These are phyloP conservation scores for Lithophane leautieri DNA, from an alignment of 2,888 invertebrate species.

Conservation along the genomic window DNA sequence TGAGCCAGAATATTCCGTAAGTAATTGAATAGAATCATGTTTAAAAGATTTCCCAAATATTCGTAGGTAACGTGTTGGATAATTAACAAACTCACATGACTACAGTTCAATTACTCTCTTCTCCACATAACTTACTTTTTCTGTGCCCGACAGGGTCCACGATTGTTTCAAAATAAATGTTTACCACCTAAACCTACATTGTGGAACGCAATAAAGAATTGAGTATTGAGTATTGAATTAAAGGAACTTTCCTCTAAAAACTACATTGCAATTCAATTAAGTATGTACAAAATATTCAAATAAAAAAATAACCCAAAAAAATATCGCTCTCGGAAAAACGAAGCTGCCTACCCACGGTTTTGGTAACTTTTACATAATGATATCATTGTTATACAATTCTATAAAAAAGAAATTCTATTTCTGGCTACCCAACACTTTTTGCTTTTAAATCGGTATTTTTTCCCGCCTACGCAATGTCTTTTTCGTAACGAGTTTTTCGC, in stretches of 20 bases:
- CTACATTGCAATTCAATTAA: neutral
- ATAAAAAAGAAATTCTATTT: conserved; percentile 35
- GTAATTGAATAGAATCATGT: neutral
- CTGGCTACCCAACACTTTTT: neutral
- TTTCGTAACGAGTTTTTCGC: conserved; percentile 40
- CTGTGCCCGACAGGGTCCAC: too few relatives aligned
- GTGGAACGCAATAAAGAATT: too few relatives aligned
- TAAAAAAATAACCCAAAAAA: conserved; percentile 7
- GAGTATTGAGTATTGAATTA: too few relatives aligned
- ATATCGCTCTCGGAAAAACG: conserved; percentile 12
- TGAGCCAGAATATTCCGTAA: neutral
- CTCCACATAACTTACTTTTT: too few relatives aligned
- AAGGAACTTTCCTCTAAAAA: neutral
- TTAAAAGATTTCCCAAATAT: neutral
- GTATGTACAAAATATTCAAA: neutral
- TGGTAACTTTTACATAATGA: conserved; percentile 22
- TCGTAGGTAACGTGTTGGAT: neutral
- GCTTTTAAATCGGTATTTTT: conserved; percentile 35
- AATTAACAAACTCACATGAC: neutral
- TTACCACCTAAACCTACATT: too few relatives aligned
- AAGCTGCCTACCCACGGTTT: neutral
- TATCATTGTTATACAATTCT: conserved; percentile 38
- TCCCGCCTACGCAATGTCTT: conserved; percentile 21
- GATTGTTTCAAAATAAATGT: too few relatives aligned
- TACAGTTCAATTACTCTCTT: neutral